Base-by-base conservation (phyloP, 1,140 invertebrate species). In the Geopemphigus sp. region DNA sequence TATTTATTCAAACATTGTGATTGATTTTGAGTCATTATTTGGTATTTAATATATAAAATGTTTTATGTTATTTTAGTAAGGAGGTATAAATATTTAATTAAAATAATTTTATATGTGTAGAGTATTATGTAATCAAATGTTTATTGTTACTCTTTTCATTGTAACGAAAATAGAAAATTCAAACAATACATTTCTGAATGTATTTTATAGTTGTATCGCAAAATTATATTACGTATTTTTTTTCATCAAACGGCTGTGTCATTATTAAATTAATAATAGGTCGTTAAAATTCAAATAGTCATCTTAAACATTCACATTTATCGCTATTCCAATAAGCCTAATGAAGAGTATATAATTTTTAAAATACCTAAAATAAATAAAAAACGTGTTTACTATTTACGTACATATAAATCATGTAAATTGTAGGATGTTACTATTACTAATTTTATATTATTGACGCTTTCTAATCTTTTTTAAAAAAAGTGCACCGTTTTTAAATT, bases 211-310 rank as follows among this genome's bases (percentile, higher is more conserved):
- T 24, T 10, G 26, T 15, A 14, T 39, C 39, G 47, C 66, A 68
- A 50, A 59, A 24, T 24, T 14, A 59, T 59, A 12, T 26, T 10
- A 10, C 2, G 29, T 24, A 12, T 45, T 66, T 66, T 66, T 66
- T 68, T 68, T 68, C 64, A 68, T 68, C 64, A 68, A 68, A 68
- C 22, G 64, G 64, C 64, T 68, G 64, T 68, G 64, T 68, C 29
- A 22, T 47, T n/a, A 47, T 15, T 24, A 39, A 47, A 68, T 32
- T 68, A 47, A 68, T 68, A 17, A 68, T 47, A 24, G n/a, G 15
- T 68, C 3, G 17, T 68, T 68, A 47, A 11, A 26, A 68, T 24
- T 26, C 15, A 10, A 50, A 50, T 39, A 68, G 66, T 39, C 64
- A 50, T 5, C 14, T 24, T 12, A 50, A 50, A n/a, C n/a, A n/a